A percentile compares a stretch with the other conserved stretches of the same genome.
These are phyloP conservation scores for Epizoanthus illoricatus DNA, from an alignment of 92 coral and sea anemone genomes.

Conservation along the genomic window DNA sequence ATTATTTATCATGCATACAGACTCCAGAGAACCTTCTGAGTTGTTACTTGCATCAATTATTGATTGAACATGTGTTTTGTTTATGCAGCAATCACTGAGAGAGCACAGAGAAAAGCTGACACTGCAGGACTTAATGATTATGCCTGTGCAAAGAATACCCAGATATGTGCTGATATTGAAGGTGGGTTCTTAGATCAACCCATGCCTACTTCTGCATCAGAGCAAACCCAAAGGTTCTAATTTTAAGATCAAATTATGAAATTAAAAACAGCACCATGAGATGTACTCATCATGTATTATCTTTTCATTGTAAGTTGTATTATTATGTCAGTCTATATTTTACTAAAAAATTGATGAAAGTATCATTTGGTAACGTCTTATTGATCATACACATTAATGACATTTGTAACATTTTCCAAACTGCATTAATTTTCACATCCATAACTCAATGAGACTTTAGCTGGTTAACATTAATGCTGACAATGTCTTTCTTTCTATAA, in stretches of 20 bases:
- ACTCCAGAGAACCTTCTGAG: background rate
- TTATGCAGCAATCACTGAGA: conserved; percentile 78
- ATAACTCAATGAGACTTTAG: too few relatives aligned
- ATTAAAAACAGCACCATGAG: too few relatives aligned
- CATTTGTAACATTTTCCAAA: too few relatives aligned
- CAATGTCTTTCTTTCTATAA: too few relatives aligned
- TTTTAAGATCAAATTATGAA: background rate
- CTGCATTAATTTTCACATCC: too few relatives aligned
- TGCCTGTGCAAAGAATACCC: conserved; percentile 99
- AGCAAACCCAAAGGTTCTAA: background rate
- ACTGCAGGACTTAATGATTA: conserved; percentile 96
- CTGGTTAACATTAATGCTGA: too few relatives aligned
- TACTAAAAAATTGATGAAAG: background rate
- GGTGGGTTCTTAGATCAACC: conserved; percentile 40
- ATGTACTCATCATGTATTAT: too few relatives aligned
- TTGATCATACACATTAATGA: too few relatives aligned
- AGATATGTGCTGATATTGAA: conserved; percentile 91
- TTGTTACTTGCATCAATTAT: background rate
- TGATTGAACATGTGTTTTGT: background rate
- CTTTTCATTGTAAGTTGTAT: too few relatives aligned
- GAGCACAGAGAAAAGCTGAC: conserved; percentile 95
- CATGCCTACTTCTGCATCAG: background rate
- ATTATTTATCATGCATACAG: background rate
- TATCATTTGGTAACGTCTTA: too few relatives aligned
- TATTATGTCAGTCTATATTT: background rate